Evolutionary conservation across 2,888 invertebrate species (phyloP), one percentile per base, ranked within the genome.

Genomic region (Microctonus aethiopoides): DNA sequence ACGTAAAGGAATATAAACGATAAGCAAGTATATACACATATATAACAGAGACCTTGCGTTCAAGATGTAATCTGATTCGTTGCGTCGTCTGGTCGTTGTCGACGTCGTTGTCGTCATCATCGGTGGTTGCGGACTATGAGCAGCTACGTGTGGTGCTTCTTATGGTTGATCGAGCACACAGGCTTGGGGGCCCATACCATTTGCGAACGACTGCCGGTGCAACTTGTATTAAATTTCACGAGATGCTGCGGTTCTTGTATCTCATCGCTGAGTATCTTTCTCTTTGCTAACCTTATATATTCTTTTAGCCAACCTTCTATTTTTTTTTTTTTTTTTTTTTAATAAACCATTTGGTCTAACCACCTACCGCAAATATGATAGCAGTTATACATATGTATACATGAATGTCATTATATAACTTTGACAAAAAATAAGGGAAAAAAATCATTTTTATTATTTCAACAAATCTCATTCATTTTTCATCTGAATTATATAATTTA

Each of bases 21-120:
- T 86, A 85, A 85, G 83, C 82, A 80, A 78, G 61, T 64, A 72
- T 72, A 72, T 74, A 29, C 29, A 29, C 29, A 68, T n/a, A n/a
- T n/a, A n/a, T n/a, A 65, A 62, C 34, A 46, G 46, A 16, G 20
- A 16, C 46, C 46, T 7, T 73, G 78, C 79, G 79, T 83, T 81
- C 78, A 82, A 83, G 83, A 84, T 86, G 86, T 86, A 86, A 86
- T 86, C 84, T 84, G 86, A 86, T 84, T 86, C 86, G 82, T 82
- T 75, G 81, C 83, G 81, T 83, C 82, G 84, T 84, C 82, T 84
- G 83, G 82, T 81, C n/a, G 20, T 46, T 46, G 52, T 61, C 65
- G 60, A 16, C n/a, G 46, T 46, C 46, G 16, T 46, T 16, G 7
- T 2, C 20, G 16, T 46, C 16, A 16, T n/a, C 16, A n/a, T 46